A percentile compares a stretch with the other conserved stretches of the same genome.
Conservation (phyloP, 2,113 vertebrate genomes). For the Lasiurus cinereus region DNA sequence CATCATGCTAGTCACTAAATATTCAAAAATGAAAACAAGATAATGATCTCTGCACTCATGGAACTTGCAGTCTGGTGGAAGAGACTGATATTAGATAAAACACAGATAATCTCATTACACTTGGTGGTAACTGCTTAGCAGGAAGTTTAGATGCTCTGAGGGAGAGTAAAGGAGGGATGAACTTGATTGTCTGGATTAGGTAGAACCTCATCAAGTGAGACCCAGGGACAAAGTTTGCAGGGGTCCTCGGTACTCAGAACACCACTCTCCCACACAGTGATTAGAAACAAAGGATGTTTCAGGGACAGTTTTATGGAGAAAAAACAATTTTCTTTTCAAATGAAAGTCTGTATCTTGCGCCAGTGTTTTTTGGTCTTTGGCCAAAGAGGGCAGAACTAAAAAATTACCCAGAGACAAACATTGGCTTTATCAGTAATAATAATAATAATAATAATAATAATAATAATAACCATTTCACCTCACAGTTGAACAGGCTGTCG, state of each 20-base stretch:
- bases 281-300: not conserved
- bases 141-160: not conserved
- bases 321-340: not conserved
- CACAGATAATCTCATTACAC: too few relatives aligned
- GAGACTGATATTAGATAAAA: not conserved
- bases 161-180: not conserved
- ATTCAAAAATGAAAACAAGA: not conserved
- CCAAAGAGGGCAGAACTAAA: not conserved
- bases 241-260: not conserved
- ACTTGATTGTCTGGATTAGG: not conserved
- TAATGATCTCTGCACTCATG: not conserved
- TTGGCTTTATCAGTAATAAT: not conserved
- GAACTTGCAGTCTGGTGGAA: not conserved
- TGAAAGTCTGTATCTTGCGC: not conserved
- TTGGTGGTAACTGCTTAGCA: not conserved
- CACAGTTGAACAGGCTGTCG: not conserved
- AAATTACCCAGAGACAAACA: not conserved
- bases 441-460: too few relatives aligned
- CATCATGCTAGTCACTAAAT: not conserved
- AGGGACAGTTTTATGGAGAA: not conserved
- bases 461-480: not conserved
- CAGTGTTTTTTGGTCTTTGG: not conserved
- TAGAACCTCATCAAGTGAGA: not conserved
- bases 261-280: not conserved
- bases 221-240: not conserved